Conservation (phyloP, 2,113 vertebrate species). For the Platycercus adscitus region DNA sequence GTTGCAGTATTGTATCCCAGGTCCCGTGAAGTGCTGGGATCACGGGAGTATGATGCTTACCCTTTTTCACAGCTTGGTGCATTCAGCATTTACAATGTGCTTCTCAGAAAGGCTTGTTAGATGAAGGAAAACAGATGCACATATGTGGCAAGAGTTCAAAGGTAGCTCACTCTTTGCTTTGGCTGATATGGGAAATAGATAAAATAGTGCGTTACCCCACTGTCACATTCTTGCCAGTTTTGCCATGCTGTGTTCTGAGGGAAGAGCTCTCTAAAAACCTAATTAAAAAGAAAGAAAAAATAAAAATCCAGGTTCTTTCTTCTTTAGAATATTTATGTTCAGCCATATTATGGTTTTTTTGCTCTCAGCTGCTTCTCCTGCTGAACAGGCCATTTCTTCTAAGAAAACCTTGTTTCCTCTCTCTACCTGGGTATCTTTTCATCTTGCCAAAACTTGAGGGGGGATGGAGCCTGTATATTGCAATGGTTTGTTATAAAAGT, state of each 20-base stretch:
- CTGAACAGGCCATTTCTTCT: neutral
- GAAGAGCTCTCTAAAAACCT: neutral
- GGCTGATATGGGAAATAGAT: neutral
- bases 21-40: neutral
- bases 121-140: neutral
- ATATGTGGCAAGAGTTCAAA: constrained; percentile 8
- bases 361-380: neutral
- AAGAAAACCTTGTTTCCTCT: neutral
- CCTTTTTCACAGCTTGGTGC: constrained; percentile 1
- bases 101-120: neutral
- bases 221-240: neutral
- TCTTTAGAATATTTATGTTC: neutral
- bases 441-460: neutral
- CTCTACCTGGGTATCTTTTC: neutral
- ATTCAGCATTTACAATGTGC: neutral
- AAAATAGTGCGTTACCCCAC: neutral
- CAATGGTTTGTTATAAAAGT: neutral
- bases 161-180: constrained; percentile 39
- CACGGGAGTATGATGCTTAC: neutral
- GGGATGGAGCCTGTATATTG: neutral
- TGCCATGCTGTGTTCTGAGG: neutral
- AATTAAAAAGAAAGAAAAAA: neutral
- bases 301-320: neutral
- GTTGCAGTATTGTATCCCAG: neutral
- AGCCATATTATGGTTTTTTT: neutral